Evolutionary conservation across 2,888 invertebrate species (phyloP).

Genomic region (Hoplodrina blanda): DNA sequence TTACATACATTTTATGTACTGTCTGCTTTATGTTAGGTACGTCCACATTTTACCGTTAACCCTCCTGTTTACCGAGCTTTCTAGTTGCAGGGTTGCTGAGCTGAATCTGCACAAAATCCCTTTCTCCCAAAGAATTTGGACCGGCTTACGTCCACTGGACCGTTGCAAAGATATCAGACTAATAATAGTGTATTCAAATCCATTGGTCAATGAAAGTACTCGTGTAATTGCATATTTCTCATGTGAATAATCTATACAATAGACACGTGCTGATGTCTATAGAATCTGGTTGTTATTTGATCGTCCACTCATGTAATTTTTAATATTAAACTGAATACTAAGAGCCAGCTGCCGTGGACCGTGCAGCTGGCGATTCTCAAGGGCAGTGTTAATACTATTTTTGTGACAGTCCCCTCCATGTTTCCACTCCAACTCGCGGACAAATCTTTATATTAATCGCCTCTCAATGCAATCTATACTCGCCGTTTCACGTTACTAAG

Average conservation of each 20-base stretch:
- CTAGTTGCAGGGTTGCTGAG: not conserved
- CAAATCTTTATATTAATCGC: slow-evolving; percentile 5
- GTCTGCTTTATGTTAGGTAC: too few relatives aligned
- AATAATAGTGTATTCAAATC: slow-evolving; percentile 24
- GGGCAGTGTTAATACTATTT: not conserved
- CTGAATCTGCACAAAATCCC: not conserved
- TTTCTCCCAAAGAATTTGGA: slow-evolving; percentile 3
- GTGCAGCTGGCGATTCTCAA: slow-evolving; percentile 12
- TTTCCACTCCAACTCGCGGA: slow-evolving; percentile 16
- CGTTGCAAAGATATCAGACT: not conserved
- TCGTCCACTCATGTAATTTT: not conserved
- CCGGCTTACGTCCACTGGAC: not conserved
- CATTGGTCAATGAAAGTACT: slow-evolving; percentile 5
- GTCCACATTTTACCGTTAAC: not conserved
- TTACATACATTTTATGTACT: too few relatives aligned
- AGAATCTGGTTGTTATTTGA: slow-evolving; percentile 12
- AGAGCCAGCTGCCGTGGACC: slow-evolving; percentile 12
- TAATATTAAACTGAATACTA: not conserved
- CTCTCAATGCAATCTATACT: not conserved
- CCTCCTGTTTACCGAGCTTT: slow-evolving; percentile 1
- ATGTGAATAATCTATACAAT: slow-evolving; percentile 18
- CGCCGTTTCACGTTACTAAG: not conserved
- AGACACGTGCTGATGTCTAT: slow-evolving; percentile 10
- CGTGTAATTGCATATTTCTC: slow-evolving; percentile 18
- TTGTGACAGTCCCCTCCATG: slow-evolving; percentile 17